Percentiles rank a stretch among this genome's conserved stretches.
phyloP scores from a whole-genome alignment of 2,888 invertebrate species.

The Zaprionus lineosus region DNA sequence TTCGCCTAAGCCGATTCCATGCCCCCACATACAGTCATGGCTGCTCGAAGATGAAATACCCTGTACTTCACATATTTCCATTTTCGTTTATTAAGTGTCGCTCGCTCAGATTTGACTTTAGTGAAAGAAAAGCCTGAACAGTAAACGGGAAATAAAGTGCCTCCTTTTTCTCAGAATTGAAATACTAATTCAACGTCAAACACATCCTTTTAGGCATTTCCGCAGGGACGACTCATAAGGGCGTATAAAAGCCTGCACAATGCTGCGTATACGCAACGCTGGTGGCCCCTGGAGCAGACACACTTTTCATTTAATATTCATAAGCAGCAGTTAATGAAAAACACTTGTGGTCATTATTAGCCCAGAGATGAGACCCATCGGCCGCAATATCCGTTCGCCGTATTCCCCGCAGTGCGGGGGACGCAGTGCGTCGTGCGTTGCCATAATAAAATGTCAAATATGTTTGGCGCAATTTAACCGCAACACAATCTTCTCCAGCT shows the following conservation, averaged over 20 bases:
- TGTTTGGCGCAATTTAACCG: constrained; percentile 76
- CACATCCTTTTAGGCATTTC: no score
- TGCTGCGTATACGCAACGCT: constrained; percentile 39
- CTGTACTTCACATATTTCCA: neutral
- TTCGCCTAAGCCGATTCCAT: neutral
- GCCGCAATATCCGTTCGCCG: constrained; percentile 26
- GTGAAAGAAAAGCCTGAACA: no score
- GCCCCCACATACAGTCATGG: neutral
- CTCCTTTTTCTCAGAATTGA: no score
- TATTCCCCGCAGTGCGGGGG: neutral
- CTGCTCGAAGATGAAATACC: no score
- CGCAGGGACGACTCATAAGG: constrained; percentile 26
- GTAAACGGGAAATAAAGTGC: no score
- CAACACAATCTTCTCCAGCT: constrained; percentile 58
- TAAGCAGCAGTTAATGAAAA: constrained; percentile 75
- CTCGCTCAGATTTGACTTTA: no score
- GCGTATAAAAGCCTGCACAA: constrained; percentile 23
- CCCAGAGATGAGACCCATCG: neutral
- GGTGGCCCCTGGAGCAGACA: constrained; percentile 10
- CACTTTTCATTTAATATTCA: constrained; percentile 73
- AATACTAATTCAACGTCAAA: no score
- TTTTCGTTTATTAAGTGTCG: no score
- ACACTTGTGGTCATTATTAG: constrained; percentile 61
- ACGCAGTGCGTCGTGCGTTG: constrained; percentile 24
- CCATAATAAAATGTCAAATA: constrained; percentile 77